Conservation (phyloP, 2,797 vertebrate species). For the Spatula versicolor region DNA sequence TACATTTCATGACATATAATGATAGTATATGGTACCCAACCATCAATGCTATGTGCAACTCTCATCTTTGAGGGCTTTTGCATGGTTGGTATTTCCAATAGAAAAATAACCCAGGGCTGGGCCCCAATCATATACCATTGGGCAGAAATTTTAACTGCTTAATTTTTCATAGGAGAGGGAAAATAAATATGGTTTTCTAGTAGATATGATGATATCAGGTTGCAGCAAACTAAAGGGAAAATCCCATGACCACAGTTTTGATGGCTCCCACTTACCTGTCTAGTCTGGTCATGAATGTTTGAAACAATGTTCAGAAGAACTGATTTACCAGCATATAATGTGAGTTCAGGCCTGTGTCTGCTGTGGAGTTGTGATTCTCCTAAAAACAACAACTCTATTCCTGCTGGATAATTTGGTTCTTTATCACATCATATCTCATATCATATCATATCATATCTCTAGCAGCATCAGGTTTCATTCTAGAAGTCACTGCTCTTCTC, state of each 20-base stretch:
- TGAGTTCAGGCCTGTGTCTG: not conserved
- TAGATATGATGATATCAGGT: not conserved
- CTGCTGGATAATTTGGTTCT: not conserved
- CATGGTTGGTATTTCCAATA: not conserved
- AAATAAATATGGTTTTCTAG: not conserved
- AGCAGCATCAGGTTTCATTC: not conserved
- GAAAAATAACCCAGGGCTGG: not conserved
- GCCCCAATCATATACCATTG: rapidly evolving
- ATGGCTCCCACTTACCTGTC: not conserved
- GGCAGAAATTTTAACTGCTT: not conserved
- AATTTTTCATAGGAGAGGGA: not conserved
- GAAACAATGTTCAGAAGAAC: not conserved
- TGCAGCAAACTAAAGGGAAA: not conserved
- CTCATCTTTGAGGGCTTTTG: not conserved
- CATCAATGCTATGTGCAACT: rapidly evolving
- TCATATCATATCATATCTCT: not conserved
- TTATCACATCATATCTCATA: not conserved
- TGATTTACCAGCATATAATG: not conserved
- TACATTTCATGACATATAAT: rapidly evolving
- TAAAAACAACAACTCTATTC: not conserved
- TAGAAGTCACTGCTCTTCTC: not conserved
- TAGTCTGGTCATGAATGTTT: not conserved
- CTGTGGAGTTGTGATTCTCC: not conserved
- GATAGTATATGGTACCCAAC: not conserved
- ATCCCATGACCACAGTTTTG: not conserved